phyloP scores from a whole-genome alignment of 2,797 vertebrate genomes.

The Malurus leucopterus region DNA sequence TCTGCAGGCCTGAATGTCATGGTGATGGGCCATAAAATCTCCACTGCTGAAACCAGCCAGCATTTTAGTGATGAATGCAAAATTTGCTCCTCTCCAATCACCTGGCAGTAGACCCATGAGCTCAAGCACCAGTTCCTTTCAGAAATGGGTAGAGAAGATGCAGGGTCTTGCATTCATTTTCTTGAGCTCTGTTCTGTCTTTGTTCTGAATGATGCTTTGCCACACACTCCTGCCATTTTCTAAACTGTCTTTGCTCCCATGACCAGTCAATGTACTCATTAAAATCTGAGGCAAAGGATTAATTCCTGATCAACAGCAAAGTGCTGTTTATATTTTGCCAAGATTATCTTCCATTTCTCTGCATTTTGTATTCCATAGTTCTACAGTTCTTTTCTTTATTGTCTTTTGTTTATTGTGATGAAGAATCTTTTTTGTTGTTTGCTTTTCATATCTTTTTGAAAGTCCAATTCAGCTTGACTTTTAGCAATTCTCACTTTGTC shows the following conservation, averaged over 20 bases:
- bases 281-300: neutral
- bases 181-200: neutral
- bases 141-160: neutral
- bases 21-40: neutral
- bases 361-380: neutral
- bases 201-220: neutral
- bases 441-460: neutral
- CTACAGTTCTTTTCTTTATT: neutral
- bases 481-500: conserved; percentile 1
- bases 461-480: conserved; percentile 8
- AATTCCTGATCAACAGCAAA: neutral
- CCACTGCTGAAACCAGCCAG: neutral
- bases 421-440: neutral
- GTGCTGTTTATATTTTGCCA: neutral
- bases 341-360: neutral
- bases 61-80: neutral
- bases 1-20: neutral
- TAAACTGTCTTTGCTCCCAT: neutral
- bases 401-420: neutral
- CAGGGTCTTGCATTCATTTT: neutral
- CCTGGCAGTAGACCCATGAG: neutral
- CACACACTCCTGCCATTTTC: neutral
- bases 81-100: neutral
- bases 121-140: neutral
- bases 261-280: neutral